Evolutionary conservation across 2,888 invertebrate genomes (phyloP), one percentile per base, ranked within the genome.

Genomic region (Melolontha melolontha): DNA sequence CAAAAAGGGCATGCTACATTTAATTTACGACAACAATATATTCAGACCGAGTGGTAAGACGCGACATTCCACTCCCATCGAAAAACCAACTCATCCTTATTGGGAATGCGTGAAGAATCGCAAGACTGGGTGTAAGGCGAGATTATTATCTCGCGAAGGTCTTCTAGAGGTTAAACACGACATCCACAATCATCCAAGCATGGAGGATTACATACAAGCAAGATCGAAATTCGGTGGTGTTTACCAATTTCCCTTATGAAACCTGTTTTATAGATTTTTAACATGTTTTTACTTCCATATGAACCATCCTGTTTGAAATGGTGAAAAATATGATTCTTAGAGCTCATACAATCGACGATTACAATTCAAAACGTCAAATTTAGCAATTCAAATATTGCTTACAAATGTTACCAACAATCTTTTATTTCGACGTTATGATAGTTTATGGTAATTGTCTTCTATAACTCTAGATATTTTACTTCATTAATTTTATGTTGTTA

Each of bases 101-200:
- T 72, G 72, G 72, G 72, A 72, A 64, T 72, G 72, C 52, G 72
- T 72, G 6, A 71, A 72, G 47, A 72, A 72, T 64, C 66, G 72
- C 5, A 69, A 71, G 41, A 72, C 72, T 8, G 72, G 72, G 11
- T 72, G 72, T 39, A 67, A 67, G 41, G 67, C 72, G 6, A 65
- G 72, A n/a, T 57, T 71, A n/a, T 29, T 72, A 14, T 71, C 69
- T 0, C 55, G 67, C 1, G 69, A 71, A 44, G 68, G 70, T 8
- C 42, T 52, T 16, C 16, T 72, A 2, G 68, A 72, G 39, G 34
- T 68, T 7, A 72, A 71, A 59, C 65, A 68, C 22, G 57, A 67
- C 8, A 34, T 57, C n/a, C 72, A 72, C 34, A 72, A 72, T 50
- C 72, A 72, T 52, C 51, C 17, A 11, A 62, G 67, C 7, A 65